Percentiles rank a stretch among this genome's conserved stretches.
These are phyloP conservation scores for Alcedo atthis DNA, from an alignment of 2,797 vertebrate species.

Conservation along the genomic window DNA sequence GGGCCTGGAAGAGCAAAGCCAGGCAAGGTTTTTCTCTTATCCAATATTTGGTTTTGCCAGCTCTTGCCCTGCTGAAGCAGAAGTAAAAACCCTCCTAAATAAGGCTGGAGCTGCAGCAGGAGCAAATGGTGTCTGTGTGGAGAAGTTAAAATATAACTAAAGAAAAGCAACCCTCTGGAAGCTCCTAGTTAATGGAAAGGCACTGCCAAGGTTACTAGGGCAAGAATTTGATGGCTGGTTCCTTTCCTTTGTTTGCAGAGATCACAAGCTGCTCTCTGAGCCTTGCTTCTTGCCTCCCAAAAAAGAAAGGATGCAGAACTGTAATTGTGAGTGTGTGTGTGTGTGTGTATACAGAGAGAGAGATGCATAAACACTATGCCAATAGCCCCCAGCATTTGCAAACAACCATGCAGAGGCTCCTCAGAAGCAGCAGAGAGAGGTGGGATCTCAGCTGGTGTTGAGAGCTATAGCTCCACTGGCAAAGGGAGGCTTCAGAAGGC, in stretches of 20 bases:
- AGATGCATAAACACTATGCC: not conserved
- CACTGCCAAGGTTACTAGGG: constrained; percentile 12
- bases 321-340: not conserved
- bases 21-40: not conserved
- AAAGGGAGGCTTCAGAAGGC: not conserved
- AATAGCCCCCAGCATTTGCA: constrained; percentile 61
- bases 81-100: constrained; percentile 13
- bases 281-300: constrained; percentile 10
- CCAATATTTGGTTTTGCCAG: not conserved
- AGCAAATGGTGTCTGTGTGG: not conserved
- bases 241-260: not conserved
- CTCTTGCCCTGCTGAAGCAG: not conserved
- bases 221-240: not conserved
- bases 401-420: constrained; percentile 42
- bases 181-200: constrained; percentile 5
- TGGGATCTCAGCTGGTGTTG: not conserved
- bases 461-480: fast-evolving
- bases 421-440: constrained; percentile 4
- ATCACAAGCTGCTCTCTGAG: not conserved
- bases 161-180: constrained; percentile 32
- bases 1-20: not conserved
- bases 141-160: not conserved
- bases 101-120: not conserved
- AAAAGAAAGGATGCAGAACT: not conserved
- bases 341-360: not conserved